Evolutionary conservation across 2,113 vertebrate species (phyloP), one percentile per base, ranked within the genome.

Genomic region (Chaetodon trifascialis): DNA sequence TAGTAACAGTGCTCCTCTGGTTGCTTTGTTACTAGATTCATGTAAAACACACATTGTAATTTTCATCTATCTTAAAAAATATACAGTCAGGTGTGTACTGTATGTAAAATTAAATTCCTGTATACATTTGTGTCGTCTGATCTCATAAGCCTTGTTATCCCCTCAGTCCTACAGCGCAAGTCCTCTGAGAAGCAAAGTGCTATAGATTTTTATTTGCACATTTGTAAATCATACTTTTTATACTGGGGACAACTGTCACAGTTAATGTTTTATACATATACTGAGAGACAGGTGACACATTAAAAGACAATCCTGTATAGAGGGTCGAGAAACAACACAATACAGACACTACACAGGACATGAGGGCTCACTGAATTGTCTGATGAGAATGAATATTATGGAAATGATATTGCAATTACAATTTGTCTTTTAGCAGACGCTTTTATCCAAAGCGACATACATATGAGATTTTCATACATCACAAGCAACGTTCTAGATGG

Each of bases 61-160:
- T 42, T 64, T 66, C 23, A 60, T 62, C 2, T 30, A 2, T 49
- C 0, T 58, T 7, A 47, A n/a, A n/a, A 54, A 16, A 60, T 75
- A 21, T 54, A 69, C 25, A 49, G 30, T 9, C 40, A 76, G 17
- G 4, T 79, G 51, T 55, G 51, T 21, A 30, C 5, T 49, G n/a
- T 59, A 36, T 69, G 4, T 55, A 66, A 73, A 44, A 71, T 73
- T 54, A 78, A 78, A 83, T 46, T 40, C 6, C 30, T 52, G 7
- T 36, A 14, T 38, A 51, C 59, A 51, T 42, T 52, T 51, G 9
- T 21, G n/a, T 23, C 40, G 21, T 40, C 49, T 14, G 36, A 21
- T 63, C 19, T 40, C 5, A 17, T 36, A 38, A 38, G 10, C 16
- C 2, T 34, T 30, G 16, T 38, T 23, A 23, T 69, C 30, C 6